Evolutionary conservation across 2,797 vertebrate genomes (phyloP), one percentile per base, ranked within the genome.

Genomic region (Chloroceryle inda): DNA sequence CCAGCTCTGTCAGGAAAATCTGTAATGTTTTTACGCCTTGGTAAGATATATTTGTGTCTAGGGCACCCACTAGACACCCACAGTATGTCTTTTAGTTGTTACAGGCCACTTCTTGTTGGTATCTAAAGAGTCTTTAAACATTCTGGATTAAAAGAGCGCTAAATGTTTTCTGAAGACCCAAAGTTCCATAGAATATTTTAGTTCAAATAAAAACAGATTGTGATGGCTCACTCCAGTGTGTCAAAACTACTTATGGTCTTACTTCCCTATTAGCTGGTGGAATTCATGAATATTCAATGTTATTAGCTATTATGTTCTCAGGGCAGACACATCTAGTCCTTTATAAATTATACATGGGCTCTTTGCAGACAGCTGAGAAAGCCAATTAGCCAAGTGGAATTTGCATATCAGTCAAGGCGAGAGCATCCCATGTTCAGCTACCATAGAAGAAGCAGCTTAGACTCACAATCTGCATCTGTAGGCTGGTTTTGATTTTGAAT

Each of bases 221-320:
- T 52, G 27, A 47, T 85, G 79, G 52, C 33, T 92, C 89, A 56
- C 42, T 84, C 90, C 81, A 89, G 62, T 56, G 37, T 27, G 37
- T 94, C 73, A 95, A 83, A 93, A 73, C 76, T 86, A 85, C 85
- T 88, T 68, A 87, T 24, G 61, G 13, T 55, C 79, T 93, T 91
- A 81, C 50, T 75, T 92, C 91, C 86, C 92, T 95, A 97, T 94
- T 97, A 91, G 95, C 85, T 91, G 68, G 91, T 94, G 59, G 92
- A 91, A 94, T 95, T 97, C 93, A 97, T 96, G 97, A 96, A 96
- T 97, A 97, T 97, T 97, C 95, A 96, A 81, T 94, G 92, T 96
- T 87, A 97, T 89, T 94, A 94, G 93, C 93, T 92, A 75, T 91
- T 96, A 94, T 84, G 95, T 96, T 96, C 96, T 94, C 93, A 93